phyloP scores from a whole-genome alignment of 2,888 invertebrate genomes.

The Prostheceraeus crozeri region DNA sequence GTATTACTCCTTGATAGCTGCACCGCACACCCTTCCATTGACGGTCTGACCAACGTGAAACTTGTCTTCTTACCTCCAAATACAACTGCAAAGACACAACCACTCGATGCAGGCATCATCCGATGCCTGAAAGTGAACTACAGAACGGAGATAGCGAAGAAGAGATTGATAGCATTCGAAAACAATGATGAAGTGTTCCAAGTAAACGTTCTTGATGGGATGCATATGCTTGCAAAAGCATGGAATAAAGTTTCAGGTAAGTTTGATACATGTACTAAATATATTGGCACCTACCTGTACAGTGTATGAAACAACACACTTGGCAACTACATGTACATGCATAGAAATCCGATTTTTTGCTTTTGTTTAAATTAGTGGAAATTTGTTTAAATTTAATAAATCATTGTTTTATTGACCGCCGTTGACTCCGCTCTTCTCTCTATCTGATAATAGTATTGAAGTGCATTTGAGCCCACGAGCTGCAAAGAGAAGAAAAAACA shows the following conservation, averaged over 20 bases:
- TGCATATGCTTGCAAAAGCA: background rate
- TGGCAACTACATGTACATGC: too few relatives aligned
- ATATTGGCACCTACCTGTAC: too few relatives aligned
- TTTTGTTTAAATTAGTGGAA: too few relatives aligned
- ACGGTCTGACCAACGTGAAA: constrained; percentile 35
- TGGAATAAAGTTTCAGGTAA: background rate
- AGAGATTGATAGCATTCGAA: background rate
- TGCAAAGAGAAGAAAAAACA: too few relatives aligned
- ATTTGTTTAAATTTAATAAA: too few relatives aligned
- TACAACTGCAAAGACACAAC: constrained; percentile 42
- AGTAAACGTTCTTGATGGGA: background rate
- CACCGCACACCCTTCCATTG: constrained; percentile 34
- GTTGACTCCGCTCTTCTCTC: too few relatives aligned
- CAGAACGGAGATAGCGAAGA: constrained; percentile 18
- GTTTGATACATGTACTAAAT: too few relatives aligned
- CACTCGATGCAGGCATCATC: constrained; percentile 42
- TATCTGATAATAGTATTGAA: too few relatives aligned
- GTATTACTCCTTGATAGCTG: constrained; percentile 40
- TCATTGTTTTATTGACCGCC: too few relatives aligned
- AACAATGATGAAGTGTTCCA: background rate
- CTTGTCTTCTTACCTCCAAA: constrained; percentile 41
- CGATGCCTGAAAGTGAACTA: constrained; percentile 38
- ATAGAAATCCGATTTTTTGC: too few relatives aligned
- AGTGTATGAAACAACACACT: too few relatives aligned
- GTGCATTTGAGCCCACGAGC: too few relatives aligned